Conservation (phyloP, 2,113 vertebrate genomes). For the Aspiorhynchus laticeps region DNA sequence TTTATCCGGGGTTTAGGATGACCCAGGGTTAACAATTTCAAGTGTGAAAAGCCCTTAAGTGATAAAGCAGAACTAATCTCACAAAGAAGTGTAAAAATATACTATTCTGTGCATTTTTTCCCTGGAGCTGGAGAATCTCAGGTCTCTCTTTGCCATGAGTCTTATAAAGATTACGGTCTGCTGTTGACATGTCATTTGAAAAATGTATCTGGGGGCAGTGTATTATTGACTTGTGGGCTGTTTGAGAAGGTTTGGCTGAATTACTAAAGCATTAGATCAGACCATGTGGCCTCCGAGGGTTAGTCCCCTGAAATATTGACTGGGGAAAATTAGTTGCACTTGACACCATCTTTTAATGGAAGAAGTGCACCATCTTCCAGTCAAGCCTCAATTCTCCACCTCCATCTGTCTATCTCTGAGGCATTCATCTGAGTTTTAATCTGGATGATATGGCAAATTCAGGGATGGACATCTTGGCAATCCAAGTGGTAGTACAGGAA, state of each 20-base stretch:
- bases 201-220: neutral
- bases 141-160: neutral
- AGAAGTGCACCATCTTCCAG: neutral
- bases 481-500: constrained; percentile 19
- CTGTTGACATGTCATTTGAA: constrained; percentile 34
- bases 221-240: constrained; percentile 9
- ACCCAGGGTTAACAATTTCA: too few relatives aligned
- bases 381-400: neutral
- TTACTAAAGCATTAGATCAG: constrained; percentile 46
- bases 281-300: neutral
- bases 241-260: constrained; percentile 33
- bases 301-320: constrained; percentile 11
- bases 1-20: too few relatives aligned
- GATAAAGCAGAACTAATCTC: constrained; percentile 15
- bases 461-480: constrained; percentile 15
- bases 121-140: neutral
- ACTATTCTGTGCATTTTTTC: neutral
- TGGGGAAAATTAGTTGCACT: constrained; percentile 14
- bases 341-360: neutral
- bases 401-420: neutral
- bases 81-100: neutral
- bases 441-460: neutral
- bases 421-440: constrained; percentile 5
- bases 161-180: constrained; percentile 31
- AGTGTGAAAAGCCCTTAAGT: too few relatives aligned